Evolutionary conservation across 2,888 invertebrate genomes (phyloP).

Genomic region (Gordius sp.): DNA sequence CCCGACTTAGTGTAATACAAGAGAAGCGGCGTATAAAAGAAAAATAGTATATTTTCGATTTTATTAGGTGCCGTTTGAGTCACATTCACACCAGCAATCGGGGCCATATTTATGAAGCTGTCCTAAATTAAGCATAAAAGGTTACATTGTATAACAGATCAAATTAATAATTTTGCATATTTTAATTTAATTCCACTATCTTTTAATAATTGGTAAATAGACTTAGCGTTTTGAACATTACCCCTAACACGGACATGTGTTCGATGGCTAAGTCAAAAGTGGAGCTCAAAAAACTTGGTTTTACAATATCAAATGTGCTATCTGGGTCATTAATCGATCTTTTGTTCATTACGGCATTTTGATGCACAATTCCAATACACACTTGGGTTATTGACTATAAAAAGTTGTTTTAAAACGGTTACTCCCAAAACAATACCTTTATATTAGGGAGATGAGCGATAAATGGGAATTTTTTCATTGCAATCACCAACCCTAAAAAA

Average conservation of each 20-base stretch:
- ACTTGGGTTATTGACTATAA: constrained; percentile 2
- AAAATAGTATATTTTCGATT: neutral
- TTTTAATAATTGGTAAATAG: no score
- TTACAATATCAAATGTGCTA: no score
- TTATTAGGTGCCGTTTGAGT: neutral
- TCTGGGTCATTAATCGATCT: no score
- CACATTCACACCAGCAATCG: neutral
- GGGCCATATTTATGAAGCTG: neutral
- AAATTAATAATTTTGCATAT: neutral
- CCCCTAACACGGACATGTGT: constrained; percentile 5
- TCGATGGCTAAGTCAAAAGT: constrained; percentile 10
- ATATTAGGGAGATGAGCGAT: constrained; percentile 2
- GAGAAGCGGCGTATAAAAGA: constrained; percentile 11
- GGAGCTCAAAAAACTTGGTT: no score
- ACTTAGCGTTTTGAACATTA: no score
- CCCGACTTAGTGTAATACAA: neutral
- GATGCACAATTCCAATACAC: neutral
- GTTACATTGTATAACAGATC: neutral
- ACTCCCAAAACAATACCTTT: neutral
- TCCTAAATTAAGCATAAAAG: constrained; percentile 12
- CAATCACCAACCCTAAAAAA: neutral
- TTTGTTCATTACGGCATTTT: no score
- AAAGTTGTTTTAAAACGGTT: no score
- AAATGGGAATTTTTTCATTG: constrained; percentile 8
- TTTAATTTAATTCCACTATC: no score